phyloP scores from a whole-genome alignment of 1,140 invertebrate species.

The Drosophila suzukii region DNA sequence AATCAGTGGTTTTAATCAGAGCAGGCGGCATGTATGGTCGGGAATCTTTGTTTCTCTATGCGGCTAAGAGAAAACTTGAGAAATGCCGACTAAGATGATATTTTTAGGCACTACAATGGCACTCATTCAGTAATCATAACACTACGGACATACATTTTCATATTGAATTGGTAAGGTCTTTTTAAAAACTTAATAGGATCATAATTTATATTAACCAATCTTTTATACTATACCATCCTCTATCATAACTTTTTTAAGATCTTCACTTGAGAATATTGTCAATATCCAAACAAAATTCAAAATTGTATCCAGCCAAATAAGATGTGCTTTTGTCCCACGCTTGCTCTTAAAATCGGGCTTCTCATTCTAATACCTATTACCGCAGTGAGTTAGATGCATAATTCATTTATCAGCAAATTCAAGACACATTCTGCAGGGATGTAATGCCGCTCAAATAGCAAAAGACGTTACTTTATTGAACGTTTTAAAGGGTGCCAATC shows the following conservation, averaged over 20 bases:
- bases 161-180: no score
- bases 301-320: neutral
- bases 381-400: neutral
- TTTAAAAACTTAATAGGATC: no score
- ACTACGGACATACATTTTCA: neutral
- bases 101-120: no score
- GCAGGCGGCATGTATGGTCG: neutral
- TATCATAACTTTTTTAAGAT: neutral
- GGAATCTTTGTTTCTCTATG: neutral
- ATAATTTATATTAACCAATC: no score
- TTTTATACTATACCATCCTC: no score
- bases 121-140: neutral
- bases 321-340: constrained; percentile 8
- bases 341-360: constrained; percentile 2
- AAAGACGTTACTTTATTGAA: neutral
- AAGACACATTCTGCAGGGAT: neutral
- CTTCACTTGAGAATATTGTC: neutral
- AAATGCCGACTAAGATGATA: neutral
- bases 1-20: neutral
- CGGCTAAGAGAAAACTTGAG: neutral
- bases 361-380: neutral
- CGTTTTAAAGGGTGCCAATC: neutral
- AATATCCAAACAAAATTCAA: neutral
- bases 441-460: neutral
- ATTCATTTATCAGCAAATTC: no score